Base-by-base conservation (phyloP, 2,797 vertebrate genomes). In the Macrochelys suwanniensis region DNA sequence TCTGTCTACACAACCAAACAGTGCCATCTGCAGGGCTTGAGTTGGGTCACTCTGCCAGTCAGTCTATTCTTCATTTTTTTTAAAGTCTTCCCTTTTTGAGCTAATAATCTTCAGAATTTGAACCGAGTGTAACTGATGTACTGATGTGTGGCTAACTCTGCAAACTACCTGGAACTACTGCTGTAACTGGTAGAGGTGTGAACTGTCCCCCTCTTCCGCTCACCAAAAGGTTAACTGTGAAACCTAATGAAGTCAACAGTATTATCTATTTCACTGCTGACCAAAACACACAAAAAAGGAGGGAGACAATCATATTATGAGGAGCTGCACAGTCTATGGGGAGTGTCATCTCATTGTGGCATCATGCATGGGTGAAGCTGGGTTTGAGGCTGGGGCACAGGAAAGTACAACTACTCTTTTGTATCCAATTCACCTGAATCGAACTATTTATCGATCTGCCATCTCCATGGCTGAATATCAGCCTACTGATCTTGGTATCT, bases 171-270 rank as follows among this genome's bases (percentile, higher is more conserved):
- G 89, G 37, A 54, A 19, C 51, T 42, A 74, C 6, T 2, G 26
- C 13, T 17, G 15, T 47, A 23, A 85, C n/a, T 37, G 19, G 3
- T 7, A 5, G 68, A 23, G 47, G 1, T 3, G 25, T 19, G 5
- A 45, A 2, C 15, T 76, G 23, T 6, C 3, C 0, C 2, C 47
- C 31, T n/a, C 4, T 49, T 50, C 65, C 1, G 2, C 31, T 16
- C 12, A 1, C 3, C 17, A 0, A 45, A 19, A 33, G 11, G 1
- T 0, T 0, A 68, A 80, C 5, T 45, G 80, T 54, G 84, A 3
- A 56, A 80, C 37, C 49, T 0, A n/a, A 8, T 61, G 9, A 49
- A 3, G 1, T 0, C 1, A 2, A 57, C 3, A 0, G 21, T 71
- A 13, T 1, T 2, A 1, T 17, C 7, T 11, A 6, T 3, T 74